phyloP scores from a whole-genome alignment of 2,113 vertebrate genomes.

The Nestor notabilis region DNA sequence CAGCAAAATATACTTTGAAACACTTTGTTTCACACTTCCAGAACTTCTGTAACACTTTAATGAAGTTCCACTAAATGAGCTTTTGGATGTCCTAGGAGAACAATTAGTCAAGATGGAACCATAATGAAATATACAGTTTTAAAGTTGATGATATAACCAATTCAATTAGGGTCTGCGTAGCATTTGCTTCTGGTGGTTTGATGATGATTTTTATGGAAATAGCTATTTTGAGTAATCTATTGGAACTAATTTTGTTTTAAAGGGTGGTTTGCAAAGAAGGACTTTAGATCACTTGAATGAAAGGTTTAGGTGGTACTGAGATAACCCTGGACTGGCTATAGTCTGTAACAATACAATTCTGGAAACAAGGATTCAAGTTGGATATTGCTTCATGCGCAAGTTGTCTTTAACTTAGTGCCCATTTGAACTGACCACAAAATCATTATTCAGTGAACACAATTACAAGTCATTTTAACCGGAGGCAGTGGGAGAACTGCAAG shows the following conservation, averaged over 20 bases:
- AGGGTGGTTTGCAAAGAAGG: neutral
- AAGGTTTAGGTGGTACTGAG: neutral
- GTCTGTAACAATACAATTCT: neutral
- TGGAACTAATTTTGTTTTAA: neutral
- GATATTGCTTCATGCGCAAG: neutral
- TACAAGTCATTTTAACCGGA: neutral
- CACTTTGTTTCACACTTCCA: neutral
- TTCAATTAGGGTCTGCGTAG: neutral
- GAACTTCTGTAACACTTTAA: neutral
- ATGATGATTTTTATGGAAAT: neutral
- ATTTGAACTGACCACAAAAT: neutral
- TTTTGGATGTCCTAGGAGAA: neutral
- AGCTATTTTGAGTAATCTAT: neutral
- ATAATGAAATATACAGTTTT: neutral
- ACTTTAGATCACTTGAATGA: neutral
- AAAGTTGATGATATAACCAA: neutral
- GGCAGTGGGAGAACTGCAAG: neutral
- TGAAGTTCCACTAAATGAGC: neutral
- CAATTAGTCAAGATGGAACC: neutral
- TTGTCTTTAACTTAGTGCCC: neutral
- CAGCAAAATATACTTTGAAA: neutral
- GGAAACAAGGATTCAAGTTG: neutral
- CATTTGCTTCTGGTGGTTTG: neutral
- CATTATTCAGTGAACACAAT: neutral
- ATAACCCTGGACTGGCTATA: neutral